Evolutionary conservation across 2,113 vertebrate species (phyloP).

Genomic region (Muntiacus reevesi): DNA sequence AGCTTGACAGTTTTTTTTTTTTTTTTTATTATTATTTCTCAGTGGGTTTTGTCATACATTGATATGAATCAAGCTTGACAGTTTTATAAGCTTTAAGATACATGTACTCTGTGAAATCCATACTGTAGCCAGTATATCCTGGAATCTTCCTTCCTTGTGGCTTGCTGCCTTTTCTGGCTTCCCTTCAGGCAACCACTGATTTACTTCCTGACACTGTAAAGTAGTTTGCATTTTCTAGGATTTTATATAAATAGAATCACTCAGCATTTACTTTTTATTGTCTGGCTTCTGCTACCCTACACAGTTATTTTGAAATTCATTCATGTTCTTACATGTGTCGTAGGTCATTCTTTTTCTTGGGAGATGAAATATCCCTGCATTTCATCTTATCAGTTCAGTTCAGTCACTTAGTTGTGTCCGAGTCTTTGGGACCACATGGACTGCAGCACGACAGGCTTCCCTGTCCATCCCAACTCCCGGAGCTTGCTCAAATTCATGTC

Average conservation of each 20-base stretch:
- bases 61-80: background rate
- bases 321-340: background rate
- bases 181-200: background rate
- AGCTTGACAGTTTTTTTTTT: background rate
- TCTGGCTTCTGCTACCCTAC: background rate
- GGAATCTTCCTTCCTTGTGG: background rate
- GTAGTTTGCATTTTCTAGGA: background rate
- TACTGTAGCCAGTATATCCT: background rate
- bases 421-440: background rate
- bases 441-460: background rate
- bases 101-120: background rate
- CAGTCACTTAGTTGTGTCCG: background rate
- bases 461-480: background rate
- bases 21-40: no score
- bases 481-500: background rate
- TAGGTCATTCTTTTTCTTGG: background rate
- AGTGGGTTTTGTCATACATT: no score
- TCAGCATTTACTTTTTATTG: background rate
- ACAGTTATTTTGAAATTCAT: background rate
- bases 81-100: background rate
- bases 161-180: background rate
- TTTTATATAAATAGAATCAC: background rate
- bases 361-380: background rate
- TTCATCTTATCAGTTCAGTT: background rate
- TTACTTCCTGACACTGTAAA: background rate